These are phyloP conservation scores for Menidia menidia DNA, from an alignment of 2,797 vertebrate species.

Conservation along the genomic window DNA sequence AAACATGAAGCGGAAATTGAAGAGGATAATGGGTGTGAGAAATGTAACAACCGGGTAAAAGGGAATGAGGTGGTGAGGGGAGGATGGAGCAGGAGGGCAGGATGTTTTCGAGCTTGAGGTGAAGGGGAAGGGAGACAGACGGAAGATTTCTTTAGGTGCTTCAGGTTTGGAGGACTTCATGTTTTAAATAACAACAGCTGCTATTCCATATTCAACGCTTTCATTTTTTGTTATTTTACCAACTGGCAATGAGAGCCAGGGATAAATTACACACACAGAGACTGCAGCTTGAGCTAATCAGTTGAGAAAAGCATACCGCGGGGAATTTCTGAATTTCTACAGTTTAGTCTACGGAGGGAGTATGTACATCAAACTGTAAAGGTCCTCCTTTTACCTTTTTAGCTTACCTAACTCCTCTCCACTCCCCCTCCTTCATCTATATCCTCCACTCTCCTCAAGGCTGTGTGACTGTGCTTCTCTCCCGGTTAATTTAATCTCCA, in stretches of 20 bases:
- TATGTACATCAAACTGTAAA: conserved; percentile 8
- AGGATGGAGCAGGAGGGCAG: conserved; percentile 19
- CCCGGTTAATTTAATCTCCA: conserved; percentile 76
- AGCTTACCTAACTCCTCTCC: conserved; percentile 10
- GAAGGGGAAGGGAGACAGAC: conserved; percentile 17
- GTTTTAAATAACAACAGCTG: conserved; percentile 77
- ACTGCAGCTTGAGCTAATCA: conserved; percentile 13
- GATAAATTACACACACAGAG: conserved; percentile 14
- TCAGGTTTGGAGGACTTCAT: conserved; percentile 58
- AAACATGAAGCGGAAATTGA: background rate
- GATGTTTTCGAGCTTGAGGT: conserved; percentile 24
- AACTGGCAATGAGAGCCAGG: conserved; percentile 42
- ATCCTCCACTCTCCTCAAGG: conserved; percentile 44
- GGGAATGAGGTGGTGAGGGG: conserved; percentile 4
- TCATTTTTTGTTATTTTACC: conserved; percentile 59
- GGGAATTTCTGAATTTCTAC: background rate
- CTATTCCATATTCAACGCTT: conserved; percentile 75
- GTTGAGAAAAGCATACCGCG: background rate
- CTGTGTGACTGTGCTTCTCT: conserved; percentile 42
- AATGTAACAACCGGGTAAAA: conserved; percentile 14
- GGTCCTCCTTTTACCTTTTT: conserved; percentile 34
- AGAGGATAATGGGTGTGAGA: background rate
- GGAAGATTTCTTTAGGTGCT: conserved; percentile 41
- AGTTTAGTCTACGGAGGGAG: conserved; percentile 7
- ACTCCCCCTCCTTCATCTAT: conserved; percentile 29